Conservation (phyloP, 2,113 vertebrate species). For the Atherinomorus stipes region DNA sequence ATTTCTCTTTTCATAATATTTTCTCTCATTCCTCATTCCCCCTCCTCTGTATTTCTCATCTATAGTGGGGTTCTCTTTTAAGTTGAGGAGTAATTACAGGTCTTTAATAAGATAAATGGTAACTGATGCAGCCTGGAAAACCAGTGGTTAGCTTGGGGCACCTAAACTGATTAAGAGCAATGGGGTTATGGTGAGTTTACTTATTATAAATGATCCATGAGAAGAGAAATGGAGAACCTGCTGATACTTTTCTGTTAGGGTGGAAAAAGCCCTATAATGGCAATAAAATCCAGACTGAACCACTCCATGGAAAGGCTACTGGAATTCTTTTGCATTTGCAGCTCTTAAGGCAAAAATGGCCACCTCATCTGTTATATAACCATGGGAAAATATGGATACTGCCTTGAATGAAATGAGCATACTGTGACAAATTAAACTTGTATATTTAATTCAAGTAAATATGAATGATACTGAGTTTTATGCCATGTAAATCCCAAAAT, state of each 20-base stretch:
- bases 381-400: background rate
- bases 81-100: slow-evolving; percentile 42
- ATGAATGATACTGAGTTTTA: background rate
- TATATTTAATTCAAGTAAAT: background rate
- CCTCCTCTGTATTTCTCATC: background rate
- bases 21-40: background rate
- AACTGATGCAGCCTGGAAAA: slow-evolving; percentile 2
- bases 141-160: slow-evolving; percentile 24
- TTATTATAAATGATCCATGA: slow-evolving; percentile 11
- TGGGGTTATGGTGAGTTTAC: slow-evolving; percentile 24
- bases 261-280: slow-evolving; percentile 37
- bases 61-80: slow-evolving; percentile 6
- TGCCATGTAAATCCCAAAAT: background rate
- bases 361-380: slow-evolving; percentile 28
- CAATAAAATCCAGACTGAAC: slow-evolving; percentile 26
- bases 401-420: background rate
- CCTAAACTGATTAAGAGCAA: slow-evolving; percentile 36
- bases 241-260: background rate
- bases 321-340: slow-evolving; percentile 40
- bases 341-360: background rate
- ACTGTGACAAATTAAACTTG: background rate
- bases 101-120: slow-evolving; percentile 24
- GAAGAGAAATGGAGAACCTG: slow-evolving; percentile 5
- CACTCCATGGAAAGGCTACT: slow-evolving; percentile 44
- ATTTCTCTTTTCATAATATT: background rate